Evolutionary conservation across 2,113 vertebrate genomes (phyloP).

Genomic region (Collichthys lucidus): DNA sequence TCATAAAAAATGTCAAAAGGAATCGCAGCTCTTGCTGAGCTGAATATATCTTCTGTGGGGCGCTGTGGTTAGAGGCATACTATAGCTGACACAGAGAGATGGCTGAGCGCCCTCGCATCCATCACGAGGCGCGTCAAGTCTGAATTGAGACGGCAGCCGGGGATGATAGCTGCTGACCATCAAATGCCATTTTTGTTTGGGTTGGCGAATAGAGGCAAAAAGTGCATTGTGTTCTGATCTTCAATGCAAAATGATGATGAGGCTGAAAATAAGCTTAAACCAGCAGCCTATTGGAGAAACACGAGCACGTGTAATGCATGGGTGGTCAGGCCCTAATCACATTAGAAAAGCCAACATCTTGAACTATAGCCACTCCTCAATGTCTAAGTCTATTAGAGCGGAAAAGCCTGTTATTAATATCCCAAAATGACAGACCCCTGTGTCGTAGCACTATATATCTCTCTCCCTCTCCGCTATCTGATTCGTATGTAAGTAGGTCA

Average conservation of each 20-base stretch:
- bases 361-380: conserved; percentile 48
- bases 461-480: conserved; percentile 64
- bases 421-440: conserved; percentile 56
- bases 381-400: conserved; percentile 55
- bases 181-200: not conserved
- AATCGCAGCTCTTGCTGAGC: not conserved
- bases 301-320: conserved; percentile 7
- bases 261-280: not conserved
- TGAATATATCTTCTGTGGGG: not conserved
- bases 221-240: not conserved
- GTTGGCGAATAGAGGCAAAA: not conserved
- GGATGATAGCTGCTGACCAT: not conserved
- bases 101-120: not conserved
- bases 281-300: not conserved
- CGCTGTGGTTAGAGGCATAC: not conserved
- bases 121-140: not conserved
- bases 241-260: not conserved
- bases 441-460: conserved; percentile 55
- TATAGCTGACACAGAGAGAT: not conserved
- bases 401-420: conserved; percentile 68
- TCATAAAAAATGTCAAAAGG: not conserved
- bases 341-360: conserved; percentile 48
- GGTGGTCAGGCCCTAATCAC: conserved; percentile 56
- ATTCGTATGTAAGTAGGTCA: conserved; percentile 83
- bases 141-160: not conserved